Conservation (phyloP, 2,797 vertebrate species). For the Pangasius mekongensis region DNA sequence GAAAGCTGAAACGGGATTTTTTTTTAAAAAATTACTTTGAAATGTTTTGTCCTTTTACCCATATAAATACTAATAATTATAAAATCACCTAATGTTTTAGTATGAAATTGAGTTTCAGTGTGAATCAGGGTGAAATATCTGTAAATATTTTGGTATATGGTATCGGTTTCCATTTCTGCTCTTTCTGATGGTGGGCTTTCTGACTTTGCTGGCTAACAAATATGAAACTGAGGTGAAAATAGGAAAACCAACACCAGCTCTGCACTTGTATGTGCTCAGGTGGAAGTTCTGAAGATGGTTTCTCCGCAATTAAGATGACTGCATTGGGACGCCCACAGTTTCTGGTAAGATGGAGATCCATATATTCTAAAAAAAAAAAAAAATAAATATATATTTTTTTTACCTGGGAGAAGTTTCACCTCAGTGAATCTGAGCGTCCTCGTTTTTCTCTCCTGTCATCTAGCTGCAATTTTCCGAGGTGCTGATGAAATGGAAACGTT, state of each 20-base stretch:
- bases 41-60: too few species aligned
- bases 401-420: not conserved
- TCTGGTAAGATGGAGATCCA: constrained; percentile 78
- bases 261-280: constrained; percentile 68
- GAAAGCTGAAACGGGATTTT: too few species aligned
- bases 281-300: constrained; percentile 82
- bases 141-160: not conserved
- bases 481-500: constrained; percentile 85
- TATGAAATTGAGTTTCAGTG: too few species aligned
- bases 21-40: too few species aligned
- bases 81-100: too few species aligned
- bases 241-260: constrained; percentile 12
- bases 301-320: constrained; percentile 90
- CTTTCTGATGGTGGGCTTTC: not conserved
- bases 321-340: constrained; percentile 89
- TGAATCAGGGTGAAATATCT: not conserved
- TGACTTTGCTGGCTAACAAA: not conserved
- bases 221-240: not conserved
- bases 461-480: constrained; percentile 90
- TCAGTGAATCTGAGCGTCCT: not conserved
- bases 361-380: not conserved
- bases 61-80: too few species aligned
- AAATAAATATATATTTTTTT: too few species aligned
- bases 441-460: constrained; percentile 13
- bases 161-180: not conserved